Base-by-base conservation (phyloP, 2,113 vertebrate species). In the Percina caprodes region DNA sequence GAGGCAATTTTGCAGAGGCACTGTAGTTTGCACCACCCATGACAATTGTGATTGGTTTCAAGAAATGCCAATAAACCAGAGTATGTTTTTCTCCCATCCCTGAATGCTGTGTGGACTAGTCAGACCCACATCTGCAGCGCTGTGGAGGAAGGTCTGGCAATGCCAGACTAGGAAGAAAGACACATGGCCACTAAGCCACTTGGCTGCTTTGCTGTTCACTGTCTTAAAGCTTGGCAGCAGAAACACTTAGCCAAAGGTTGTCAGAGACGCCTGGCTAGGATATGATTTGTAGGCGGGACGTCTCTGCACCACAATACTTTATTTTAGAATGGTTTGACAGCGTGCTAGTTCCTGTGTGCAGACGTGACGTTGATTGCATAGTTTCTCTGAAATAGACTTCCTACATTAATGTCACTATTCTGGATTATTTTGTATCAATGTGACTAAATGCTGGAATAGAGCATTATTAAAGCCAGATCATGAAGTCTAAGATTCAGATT, bases 141-240 rank as follows among this genome's bases (percentile, higher is more conserved):
- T 42, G 10, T 42, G 10, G 39, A 42, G 6, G 39, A 42, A 42
- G 39, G 10, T 42, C 39, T 42, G 39, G 10, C 39, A 39, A 10
- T 10, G 39, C 39, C 0, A 10, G 39, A 42, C 39, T 23, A 52
- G 55, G 6, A 62, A 13, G 48, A 6, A 59, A 58, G 65, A 65
- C 69, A 55, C 75, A 80, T 23, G 69, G 73, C 77, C 68, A 24
- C 73, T 73, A 15, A 26, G 35, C 69, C n/a, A 45, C 58, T 65
- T n/a, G 4, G 46, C 46, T 30, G n/a, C 15, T 69, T 74, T 65
- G 74, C 62, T 67, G 63, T 42, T 82, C 68, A 52, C 60, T 24
- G 58, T 69, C 55, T 75, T n/a, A 19, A 71, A 59, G 58, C 24
- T 85, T 58, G 82, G 82, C 83, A 79, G 71, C 45, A 10, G 9